Evolutionary conservation across 2,888 invertebrate genomes (phyloP), one percentile per base, ranked within the genome.

Genomic region (Lasioglossum villosulum): DNA sequence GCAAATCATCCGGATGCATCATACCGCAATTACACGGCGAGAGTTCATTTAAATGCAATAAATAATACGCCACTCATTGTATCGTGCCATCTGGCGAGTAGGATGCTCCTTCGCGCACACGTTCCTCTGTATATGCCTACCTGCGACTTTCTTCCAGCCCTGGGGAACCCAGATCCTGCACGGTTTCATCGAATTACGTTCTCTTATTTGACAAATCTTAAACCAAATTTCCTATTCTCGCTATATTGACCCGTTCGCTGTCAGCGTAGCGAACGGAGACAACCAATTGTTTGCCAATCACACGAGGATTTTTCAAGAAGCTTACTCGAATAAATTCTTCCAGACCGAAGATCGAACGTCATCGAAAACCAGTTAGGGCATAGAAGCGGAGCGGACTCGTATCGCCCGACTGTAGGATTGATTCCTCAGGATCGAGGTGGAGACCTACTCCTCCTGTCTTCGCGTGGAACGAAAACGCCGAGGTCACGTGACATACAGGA

Each of bases 1-100:
- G 93, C 95, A 95, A 95, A 95, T 95, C 95, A 94, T 94, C 85
- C 90, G 87, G 92, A 94, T 94, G 93, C 94, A 95, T 94, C 94
- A 93, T 91, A 90, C 92, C 92, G 94, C 95, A 94, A 95, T 95
- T 95, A 95, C 95, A 95, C 93, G 94, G 92, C 92, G 92, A 94
- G 93, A 92, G 93, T 95, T 95, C 94, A 94, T 95, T 94, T 94
- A 93, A 94, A 93, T 91, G 92, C 94, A 88, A 94, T 95, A 95
- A 95, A 95, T 95, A 94, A 94, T 93, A 89, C 92, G 86, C 92
- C 90, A 92, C 93, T 94, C 93, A 93, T 93, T 93, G 91, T 92
- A 90, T 91, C 91, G 89, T 88, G 84, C 90, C 90, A 92, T 93
- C 92, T 92, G 91, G 90, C 90, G 90, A 77, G 83, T 86, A 80